These are phyloP conservation scores for Drosophila tanythrix DNA, from an alignment of 2,888 invertebrate genomes.

Conservation along the genomic window DNA sequence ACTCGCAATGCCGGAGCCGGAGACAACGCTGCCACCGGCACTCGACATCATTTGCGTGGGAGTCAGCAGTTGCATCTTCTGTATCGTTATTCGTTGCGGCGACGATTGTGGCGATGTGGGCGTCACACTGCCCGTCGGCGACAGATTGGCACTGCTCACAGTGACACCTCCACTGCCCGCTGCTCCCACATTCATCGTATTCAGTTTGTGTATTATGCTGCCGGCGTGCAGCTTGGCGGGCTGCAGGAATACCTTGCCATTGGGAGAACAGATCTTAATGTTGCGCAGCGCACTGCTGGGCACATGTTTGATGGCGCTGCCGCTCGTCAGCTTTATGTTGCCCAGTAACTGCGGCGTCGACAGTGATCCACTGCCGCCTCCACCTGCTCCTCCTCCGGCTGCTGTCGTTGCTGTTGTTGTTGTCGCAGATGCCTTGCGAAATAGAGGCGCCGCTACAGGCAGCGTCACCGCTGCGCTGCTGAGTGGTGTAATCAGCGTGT, in stretches of 20 bases:
- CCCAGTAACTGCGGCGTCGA: constrained; percentile 73
- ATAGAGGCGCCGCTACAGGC: constrained; percentile 45
- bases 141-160: constrained; percentile 34
- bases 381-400: not conserved
- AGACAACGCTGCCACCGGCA: constrained; percentile 36
- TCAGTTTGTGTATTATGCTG: constrained; percentile 68
- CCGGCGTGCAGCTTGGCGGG: constrained; percentile 70
- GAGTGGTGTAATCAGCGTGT: constrained; percentile 67
- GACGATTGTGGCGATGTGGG: constrained; percentile 64
- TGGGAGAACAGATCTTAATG: constrained; percentile 83
- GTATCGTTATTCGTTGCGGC: constrained; percentile 81
- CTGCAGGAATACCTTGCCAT: constrained; percentile 84
- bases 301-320: constrained; percentile 74
- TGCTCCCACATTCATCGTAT: constrained; percentile 29
- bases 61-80: constrained; percentile 83
- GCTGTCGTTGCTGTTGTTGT: constrained; percentile 4
- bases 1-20: constrained; percentile 37
- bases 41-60: constrained; percentile 65
- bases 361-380: constrained; percentile 32
- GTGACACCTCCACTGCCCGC: constrained; percentile 13
- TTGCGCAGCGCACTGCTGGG: constrained; percentile 79
- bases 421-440: constrained; percentile 49
- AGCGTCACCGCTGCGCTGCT: constrained; percentile 43
- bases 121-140: constrained; percentile 44
- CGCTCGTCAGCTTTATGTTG: constrained; percentile 78